Conservation (phyloP, 2,888 invertebrate species). For the Bellardia pandia region DNA sequence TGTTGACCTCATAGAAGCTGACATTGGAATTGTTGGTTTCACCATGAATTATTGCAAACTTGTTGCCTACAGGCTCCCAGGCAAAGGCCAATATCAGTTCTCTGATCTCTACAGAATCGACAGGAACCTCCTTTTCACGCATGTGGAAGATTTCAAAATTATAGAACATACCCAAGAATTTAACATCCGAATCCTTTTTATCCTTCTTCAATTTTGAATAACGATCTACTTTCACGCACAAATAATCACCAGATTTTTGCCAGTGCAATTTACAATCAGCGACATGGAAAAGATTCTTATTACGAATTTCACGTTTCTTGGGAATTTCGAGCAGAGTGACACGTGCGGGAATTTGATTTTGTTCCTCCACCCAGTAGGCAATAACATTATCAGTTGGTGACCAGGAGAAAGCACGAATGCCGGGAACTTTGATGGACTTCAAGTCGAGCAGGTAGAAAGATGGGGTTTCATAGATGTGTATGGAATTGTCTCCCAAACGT, state of each 20-base stretch:
- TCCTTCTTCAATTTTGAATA: slow-evolving; percentile 96
- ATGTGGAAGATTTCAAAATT: slow-evolving; percentile 99
- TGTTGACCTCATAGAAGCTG: slow-evolving; percentile 96
- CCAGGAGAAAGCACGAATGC: slow-evolving; percentile 98
- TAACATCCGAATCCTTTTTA: slow-evolving; percentile 94
- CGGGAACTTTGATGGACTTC: slow-evolving; percentile 95
- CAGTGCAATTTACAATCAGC: slow-evolving; percentile 99
- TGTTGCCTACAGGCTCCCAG: slow-evolving; percentile 98
- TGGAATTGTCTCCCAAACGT: slow-evolving; percentile 91
- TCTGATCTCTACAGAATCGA: slow-evolving; percentile 98
- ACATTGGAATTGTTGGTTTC: slow-evolving; percentile 92
- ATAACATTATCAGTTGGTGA: slow-evolving; percentile 98
- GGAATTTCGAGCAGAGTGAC: slow-evolving; percentile 97
- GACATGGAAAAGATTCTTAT: slow-evolving; percentile 98
- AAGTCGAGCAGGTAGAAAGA: slow-evolving; percentile 97
- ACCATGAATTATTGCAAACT: slow-evolving; percentile 98
- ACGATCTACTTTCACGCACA: slow-evolving; percentile 97
- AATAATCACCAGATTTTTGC: slow-evolving; percentile 99
- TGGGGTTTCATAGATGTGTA: slow-evolving; percentile 98
- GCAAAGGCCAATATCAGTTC: slow-evolving; percentile 97
- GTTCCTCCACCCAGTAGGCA: slow-evolving; percentile 99
- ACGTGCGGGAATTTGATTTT: slow-evolving; percentile 97
- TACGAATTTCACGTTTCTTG: slow-evolving; percentile 93
- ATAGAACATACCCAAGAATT: slow-evolving; percentile 98
- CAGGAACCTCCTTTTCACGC: slow-evolving; percentile 98